A percentile compares a stretch with the other conserved stretches of the same genome.
Conservation (phyloP, 2,888 invertebrate species). For the Isoperla grammatica region DNA sequence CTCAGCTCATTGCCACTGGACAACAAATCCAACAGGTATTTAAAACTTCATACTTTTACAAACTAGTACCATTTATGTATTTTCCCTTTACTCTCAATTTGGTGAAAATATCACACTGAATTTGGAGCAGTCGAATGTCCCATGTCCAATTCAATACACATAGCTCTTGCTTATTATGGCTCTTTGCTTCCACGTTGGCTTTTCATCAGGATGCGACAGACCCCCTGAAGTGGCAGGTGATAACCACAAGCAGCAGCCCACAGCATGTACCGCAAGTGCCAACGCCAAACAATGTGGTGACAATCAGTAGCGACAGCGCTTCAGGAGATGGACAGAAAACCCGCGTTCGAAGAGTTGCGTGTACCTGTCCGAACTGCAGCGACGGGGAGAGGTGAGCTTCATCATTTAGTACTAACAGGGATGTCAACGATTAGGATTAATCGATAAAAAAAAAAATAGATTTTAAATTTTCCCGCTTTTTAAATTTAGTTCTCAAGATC, state of each 20-base stretch:
- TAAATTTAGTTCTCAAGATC: too few relatives aligned
- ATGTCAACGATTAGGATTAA: too few relatives aligned
- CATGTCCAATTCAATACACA: neutral
- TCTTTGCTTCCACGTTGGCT: neutral
- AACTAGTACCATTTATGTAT: too few relatives aligned
- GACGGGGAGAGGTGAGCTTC: constrained; percentile 69
- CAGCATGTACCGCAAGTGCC: constrained; percentile 19
- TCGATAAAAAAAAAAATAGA: too few relatives aligned
- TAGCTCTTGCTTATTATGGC: neutral
- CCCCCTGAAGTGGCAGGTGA: constrained; percentile 79
- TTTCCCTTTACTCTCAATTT: too few relatives aligned
- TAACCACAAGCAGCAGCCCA: constrained; percentile 39
- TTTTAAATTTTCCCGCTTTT: too few relatives aligned
- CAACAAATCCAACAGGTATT: constrained; percentile 32
- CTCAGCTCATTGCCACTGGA: constrained; percentile 37
- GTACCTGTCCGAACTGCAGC: constrained; percentile 95
- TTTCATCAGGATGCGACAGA: constrained; percentile 79
- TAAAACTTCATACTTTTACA: too few relatives aligned
- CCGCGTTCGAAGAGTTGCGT: constrained; percentile 81
- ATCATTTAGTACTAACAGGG: too few relatives aligned
- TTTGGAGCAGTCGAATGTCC: constrained; percentile 35
- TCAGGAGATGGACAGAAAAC: constrained; percentile 40
- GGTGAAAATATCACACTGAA: too few relatives aligned
- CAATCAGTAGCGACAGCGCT: constrained; percentile 31
- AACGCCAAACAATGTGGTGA: constrained; percentile 38